A percentile compares a stretch with the other conserved stretches of the same genome.
phyloP scores from a whole-genome alignment of 2,113 vertebrate genomes.

The Chloropsis hardwickii region DNA sequence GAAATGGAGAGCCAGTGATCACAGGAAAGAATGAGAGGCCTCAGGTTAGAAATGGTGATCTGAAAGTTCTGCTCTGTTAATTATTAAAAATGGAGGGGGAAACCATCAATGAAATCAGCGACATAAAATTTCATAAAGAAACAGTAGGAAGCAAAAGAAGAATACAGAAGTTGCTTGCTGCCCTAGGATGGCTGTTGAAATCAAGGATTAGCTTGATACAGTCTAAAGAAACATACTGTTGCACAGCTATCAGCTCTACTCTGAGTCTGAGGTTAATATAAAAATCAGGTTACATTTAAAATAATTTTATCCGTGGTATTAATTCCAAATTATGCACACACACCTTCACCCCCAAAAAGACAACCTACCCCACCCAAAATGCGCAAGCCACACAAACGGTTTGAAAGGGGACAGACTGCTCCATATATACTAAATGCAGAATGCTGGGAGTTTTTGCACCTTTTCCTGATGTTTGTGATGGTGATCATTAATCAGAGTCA shows the following conservation, averaged over 20 bases:
- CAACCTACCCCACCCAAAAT: rapidly evolving
- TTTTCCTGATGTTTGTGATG: background rate
- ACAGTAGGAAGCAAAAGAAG: background rate
- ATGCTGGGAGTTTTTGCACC: rapidly evolving
- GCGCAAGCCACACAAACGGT: background rate
- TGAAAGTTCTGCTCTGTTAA: background rate
- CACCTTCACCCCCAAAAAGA: rapidly evolving
- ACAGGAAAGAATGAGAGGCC: background rate
- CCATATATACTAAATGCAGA: background rate
- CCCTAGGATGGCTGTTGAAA: background rate
- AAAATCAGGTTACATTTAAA: background rate
- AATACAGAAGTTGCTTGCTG: background rate
- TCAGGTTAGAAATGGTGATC: background rate
- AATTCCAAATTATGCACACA: background rate
- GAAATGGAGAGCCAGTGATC: background rate
- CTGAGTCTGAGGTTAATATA: background rate
- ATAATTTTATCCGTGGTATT: rapidly evolving
- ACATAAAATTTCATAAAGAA: background rate
- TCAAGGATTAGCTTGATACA: background rate
- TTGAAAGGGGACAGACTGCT: background rate
- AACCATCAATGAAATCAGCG: background rate
- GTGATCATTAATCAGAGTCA: background rate
- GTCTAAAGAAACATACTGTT: background rate
- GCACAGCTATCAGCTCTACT: background rate
- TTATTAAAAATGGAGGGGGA: background rate